phyloP scores from a whole-genome alignment of 2,888 invertebrate species.

The Dilophus febrilis region DNA sequence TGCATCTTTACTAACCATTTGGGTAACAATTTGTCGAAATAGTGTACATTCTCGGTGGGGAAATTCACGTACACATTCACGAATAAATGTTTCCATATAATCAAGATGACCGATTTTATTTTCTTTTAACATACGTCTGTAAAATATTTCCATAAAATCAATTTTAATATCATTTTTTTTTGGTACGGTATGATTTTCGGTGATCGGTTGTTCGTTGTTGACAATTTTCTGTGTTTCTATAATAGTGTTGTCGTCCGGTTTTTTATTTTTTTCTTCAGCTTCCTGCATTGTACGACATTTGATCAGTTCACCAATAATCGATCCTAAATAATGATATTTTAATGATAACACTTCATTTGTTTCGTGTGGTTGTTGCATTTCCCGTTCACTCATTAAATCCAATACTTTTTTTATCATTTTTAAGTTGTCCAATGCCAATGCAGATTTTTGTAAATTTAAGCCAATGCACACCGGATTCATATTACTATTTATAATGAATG shows the following conservation, averaged over 20 bases:
- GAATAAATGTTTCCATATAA: constrained; percentile 54
- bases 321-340: constrained; percentile 71
- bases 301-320: constrained; percentile 52
- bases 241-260: too few relatives aligned
- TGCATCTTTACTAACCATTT: constrained; percentile 52
- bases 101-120: constrained; percentile 51
- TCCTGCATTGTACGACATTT: constrained; percentile 51
- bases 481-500: constrained; percentile 71
- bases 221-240: too few relatives aligned
- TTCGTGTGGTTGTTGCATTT: constrained; percentile 67
- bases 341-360: constrained; percentile 82
- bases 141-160: constrained; percentile 57
- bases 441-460: constrained; percentile 56
- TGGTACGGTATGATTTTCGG: too few relatives aligned
- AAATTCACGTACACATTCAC: constrained; percentile 77
- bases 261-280: constrained; percentile 28
- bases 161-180: constrained; percentile 35
- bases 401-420: constrained; percentile 60
- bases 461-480: constrained; percentile 71
- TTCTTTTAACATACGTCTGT: constrained; percentile 58
- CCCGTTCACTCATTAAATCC: constrained; percentile 65
- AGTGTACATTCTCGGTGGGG: constrained; percentile 80
- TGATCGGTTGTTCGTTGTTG: too few relatives aligned
- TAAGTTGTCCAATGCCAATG: constrained; percentile 55
- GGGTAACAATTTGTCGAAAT: constrained; percentile 64